Conservation (phyloP, 2,888 invertebrate genomes). For the Coenonympha glycerion region DNA sequence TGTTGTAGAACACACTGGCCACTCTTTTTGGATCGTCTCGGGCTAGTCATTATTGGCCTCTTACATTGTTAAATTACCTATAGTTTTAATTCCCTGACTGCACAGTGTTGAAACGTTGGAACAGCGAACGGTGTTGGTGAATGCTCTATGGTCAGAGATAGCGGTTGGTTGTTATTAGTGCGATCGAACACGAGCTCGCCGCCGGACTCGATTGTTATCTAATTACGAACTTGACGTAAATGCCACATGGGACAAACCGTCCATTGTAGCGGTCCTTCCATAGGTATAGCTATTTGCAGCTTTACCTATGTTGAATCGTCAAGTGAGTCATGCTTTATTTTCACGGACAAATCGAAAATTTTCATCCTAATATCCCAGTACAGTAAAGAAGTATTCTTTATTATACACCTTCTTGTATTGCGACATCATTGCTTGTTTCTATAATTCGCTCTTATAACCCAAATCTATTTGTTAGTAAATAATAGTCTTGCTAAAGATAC, state of each 20-base stretch:
- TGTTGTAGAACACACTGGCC: conserved; percentile 56
- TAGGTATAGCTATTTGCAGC: background rate
- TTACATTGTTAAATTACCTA: conserved; percentile 48
- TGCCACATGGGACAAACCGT: conserved; percentile 53
- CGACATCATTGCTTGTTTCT: too few relatives aligned
- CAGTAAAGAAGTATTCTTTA: too few relatives aligned
- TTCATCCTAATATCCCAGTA: too few relatives aligned
- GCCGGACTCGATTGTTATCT: conserved; percentile 62
- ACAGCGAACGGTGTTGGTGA: conserved; percentile 40
- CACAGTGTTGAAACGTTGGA: conserved; percentile 32
- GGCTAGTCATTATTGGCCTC: conserved; percentile 68
- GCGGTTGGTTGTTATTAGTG: conserved; percentile 47
- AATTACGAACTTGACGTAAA: conserved; percentile 63
- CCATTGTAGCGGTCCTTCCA: conserved; percentile 34
- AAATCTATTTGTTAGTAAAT: too few relatives aligned
- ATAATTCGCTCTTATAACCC: too few relatives aligned
- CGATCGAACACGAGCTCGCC: conserved; percentile 56
- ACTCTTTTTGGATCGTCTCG: conserved; percentile 67
- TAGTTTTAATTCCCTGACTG: conserved; percentile 16
- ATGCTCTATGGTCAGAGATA: conserved; percentile 35
- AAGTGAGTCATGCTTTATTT: too few relatives aligned
- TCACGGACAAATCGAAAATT: too few relatives aligned
- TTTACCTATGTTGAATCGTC: too few relatives aligned
- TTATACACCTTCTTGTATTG: too few relatives aligned
- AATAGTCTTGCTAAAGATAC: too few relatives aligned